Evolutionary conservation across 2,113 vertebrate genomes (phyloP).

Genomic region (Gadus chalcogrammus): DNA sequence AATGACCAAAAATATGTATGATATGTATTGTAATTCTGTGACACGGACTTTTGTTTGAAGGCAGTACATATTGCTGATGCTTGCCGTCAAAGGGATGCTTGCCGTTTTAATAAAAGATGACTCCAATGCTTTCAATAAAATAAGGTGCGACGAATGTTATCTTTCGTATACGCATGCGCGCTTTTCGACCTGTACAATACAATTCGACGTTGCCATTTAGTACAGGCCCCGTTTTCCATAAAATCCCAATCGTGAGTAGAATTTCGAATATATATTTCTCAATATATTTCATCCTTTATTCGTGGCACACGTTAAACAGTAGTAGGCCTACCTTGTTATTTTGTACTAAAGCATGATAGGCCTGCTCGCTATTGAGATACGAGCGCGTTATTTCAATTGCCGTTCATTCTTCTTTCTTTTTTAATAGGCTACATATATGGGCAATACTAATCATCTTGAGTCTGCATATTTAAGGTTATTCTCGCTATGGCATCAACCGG

Average conservation of each 20-base stretch:
- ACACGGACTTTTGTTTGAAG: no score
- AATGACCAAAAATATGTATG: no score
- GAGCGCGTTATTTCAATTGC: no score
- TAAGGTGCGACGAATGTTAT: no score
- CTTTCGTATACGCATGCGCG: slow-evolving; percentile 52
- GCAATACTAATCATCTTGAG: neutral
- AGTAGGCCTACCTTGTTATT: neutral
- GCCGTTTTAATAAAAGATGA: neutral
- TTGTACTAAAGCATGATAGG: no score
- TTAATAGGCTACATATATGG: neutral
- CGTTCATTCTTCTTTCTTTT: neutral
- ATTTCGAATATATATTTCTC: neutral
- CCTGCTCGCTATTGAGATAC: no score
- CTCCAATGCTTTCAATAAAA: no score
- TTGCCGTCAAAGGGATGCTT: no score
- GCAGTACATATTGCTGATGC: no score
- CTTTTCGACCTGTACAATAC: slow-evolving; percentile 20
- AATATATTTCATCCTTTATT: neutral
- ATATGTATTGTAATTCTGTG: no score
- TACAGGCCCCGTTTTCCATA: slow-evolving; percentile 24
- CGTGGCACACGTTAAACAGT: neutral
- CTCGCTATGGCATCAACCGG: slow-evolving; percentile 60
- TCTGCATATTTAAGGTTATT: slow-evolving; percentile 16
- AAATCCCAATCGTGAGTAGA: slow-evolving; percentile 46
- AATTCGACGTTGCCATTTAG: slow-evolving; percentile 35